Evolutionary conservation across 2,113 vertebrate species (phyloP).

Genomic region (Antennarius striatus): DNA sequence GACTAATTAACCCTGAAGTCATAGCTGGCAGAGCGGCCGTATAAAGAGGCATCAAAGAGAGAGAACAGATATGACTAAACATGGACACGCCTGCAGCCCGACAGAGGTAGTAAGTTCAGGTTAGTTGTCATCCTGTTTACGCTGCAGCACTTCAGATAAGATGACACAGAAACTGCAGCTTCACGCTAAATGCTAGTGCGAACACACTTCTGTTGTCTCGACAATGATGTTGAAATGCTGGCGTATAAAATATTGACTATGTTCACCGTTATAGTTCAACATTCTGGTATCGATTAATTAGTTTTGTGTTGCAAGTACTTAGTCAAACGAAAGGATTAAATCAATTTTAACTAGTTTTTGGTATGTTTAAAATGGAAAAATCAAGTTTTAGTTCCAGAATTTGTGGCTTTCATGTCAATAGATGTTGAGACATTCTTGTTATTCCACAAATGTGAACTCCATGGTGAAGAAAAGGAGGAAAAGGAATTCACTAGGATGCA

Average conservation of each 20-base stretch:
- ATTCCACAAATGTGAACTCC: not conserved
- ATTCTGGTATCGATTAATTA: too few species aligned
- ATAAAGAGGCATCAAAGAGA: constrained; percentile 61
- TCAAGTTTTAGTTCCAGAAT: not conserved
- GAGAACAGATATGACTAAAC: constrained; percentile 65
- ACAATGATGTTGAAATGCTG: not conserved
- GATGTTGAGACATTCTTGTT: not conserved
- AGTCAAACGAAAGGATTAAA: too few species aligned
- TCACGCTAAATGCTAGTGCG: not conserved
- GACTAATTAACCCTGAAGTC: constrained; percentile 67
- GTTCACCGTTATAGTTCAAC: not conserved
- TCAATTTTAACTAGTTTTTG: too few species aligned
- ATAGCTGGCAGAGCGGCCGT: constrained; percentile 46
- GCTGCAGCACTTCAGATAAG: not conserved
- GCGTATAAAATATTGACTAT: not conserved
- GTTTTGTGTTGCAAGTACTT: not conserved
- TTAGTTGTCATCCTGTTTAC: constrained; percentile 41
- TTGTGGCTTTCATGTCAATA: not conserved
- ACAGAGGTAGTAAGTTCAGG: constrained; percentile 10
- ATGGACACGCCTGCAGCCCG: constrained; percentile 38
- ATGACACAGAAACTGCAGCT: too few species aligned
- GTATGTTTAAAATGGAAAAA: too few species aligned
- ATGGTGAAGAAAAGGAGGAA: not conserved
- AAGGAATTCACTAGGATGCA: not conserved
- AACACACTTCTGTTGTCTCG: not conserved